Evolutionary conservation across 2,888 invertebrate species (phyloP).

Genomic region (Helicoverpa assulta): DNA sequence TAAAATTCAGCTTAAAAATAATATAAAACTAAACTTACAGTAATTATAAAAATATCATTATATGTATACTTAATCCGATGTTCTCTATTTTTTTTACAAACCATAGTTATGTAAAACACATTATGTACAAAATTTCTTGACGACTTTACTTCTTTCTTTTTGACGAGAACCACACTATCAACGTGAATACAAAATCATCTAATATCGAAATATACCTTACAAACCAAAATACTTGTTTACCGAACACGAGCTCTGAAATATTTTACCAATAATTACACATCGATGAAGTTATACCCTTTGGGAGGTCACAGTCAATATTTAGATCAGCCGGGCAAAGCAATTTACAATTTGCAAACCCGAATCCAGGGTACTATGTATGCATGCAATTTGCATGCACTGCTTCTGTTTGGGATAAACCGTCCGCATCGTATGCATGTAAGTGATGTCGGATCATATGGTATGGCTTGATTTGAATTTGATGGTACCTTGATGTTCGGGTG

Average conservation of each 20-base stretch:
- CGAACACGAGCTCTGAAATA: conserved; percentile 21
- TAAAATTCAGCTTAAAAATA: no score
- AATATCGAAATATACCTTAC: neutral
- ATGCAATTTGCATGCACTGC: conserved; percentile 74
- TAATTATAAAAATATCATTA: no score
- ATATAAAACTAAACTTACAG: no score
- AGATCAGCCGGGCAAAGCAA: conserved; percentile 72
- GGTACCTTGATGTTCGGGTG: conserved; percentile 26
- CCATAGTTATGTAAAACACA: no score
- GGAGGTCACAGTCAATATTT: conserved; percentile 68
- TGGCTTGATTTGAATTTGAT: conserved; percentile 60
- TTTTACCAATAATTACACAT: conserved; percentile 44
- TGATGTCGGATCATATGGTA: conserved; percentile 62
- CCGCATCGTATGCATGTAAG: conserved; percentile 62
- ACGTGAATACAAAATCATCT: neutral
- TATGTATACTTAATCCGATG: no score
- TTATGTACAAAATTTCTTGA: no score
- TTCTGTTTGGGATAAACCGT: conserved; percentile 62
- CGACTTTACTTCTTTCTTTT: no score
- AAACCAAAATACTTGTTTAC: neutral
- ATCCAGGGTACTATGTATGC: conserved; percentile 69
- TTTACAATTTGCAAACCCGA: conserved; percentile 74
- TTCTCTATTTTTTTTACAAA: no score
- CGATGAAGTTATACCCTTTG: conserved; percentile 47
- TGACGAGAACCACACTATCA: neutral